These are phyloP conservation scores for Megatriorchis doriae DNA, from an alignment of 2,113 vertebrate species.

Conservation along the genomic window DNA sequence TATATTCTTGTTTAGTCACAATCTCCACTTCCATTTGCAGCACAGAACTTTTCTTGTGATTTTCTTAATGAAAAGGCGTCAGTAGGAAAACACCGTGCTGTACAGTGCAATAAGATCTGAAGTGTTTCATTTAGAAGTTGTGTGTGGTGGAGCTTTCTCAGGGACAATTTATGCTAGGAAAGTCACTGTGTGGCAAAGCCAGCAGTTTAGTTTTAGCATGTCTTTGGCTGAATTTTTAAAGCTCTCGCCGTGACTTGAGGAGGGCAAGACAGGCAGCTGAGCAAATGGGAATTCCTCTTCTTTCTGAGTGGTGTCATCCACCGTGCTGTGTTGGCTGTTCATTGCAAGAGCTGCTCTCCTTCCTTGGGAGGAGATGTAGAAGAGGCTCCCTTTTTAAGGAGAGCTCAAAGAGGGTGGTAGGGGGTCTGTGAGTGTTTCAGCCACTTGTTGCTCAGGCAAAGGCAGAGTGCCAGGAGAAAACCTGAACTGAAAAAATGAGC, in stretches of 20 bases:
- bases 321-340: not conserved
- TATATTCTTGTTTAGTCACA: not conserved
- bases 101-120: not conserved
- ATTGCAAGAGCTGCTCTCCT: not conserved
- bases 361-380: not conserved
- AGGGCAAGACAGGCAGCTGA: not conserved
- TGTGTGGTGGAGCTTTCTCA: not conserved
- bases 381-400: not conserved
- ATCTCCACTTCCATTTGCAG: not conserved
- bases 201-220: not conserved
- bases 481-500: not conserved
- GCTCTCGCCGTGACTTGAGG: not conserved
- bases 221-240: not conserved
- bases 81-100: not conserved
- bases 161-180: not conserved
- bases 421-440: not conserved
- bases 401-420: not conserved
- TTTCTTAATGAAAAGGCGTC: constrained; percentile 10
- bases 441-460: not conserved
- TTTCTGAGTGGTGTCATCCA: not conserved
- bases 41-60: not conserved
- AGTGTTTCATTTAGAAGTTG: not conserved
- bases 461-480: not conserved
- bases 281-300: not conserved
- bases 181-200: not conserved